A percentile compares a stretch with the other conserved stretches of the same genome.
phyloP scores from a whole-genome alignment of 92 coral and sea anemone species.

The Hydrozoanthus gracilis region DNA sequence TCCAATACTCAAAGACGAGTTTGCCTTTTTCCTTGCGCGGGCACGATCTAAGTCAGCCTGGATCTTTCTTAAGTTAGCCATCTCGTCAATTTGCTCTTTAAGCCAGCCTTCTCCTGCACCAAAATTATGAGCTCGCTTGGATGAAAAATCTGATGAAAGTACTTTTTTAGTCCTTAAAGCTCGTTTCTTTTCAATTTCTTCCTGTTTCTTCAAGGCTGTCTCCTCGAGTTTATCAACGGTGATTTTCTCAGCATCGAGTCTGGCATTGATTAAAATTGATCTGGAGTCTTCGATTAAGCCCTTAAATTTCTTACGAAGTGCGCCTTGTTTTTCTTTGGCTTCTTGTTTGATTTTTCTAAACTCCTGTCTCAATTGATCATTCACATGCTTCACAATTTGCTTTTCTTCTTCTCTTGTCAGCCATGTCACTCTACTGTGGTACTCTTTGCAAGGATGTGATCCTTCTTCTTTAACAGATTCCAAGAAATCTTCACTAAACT shows the following conservation, averaged over 20 bases:
- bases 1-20: slow-evolving; percentile 38
- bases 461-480: slow-evolving; percentile 24
- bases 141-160: not conserved
- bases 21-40: slow-evolving; percentile 68
- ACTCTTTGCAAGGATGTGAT: not conserved
- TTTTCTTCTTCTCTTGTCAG: slow-evolving; percentile 68
- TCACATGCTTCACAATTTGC: slow-evolving; percentile 70
- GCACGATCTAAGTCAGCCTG: slow-evolving; percentile 86
- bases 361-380: slow-evolving; percentile 76
- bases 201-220: slow-evolving; percentile 76
- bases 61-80: slow-evolving; percentile 77
- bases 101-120: slow-evolving; percentile 57
- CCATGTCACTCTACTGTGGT: not conserved
- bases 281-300: slow-evolving; percentile 62
- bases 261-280: slow-evolving; percentile 60
- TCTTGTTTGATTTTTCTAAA: slow-evolving; percentile 66
- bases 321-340: slow-evolving; percentile 63
- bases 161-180: slow-evolving; percentile 56
- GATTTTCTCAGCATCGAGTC: slow-evolving; percentile 72
- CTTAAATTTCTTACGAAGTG: slow-evolving; percentile 66
- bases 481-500: slow-evolving; percentile 30
- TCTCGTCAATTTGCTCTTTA: slow-evolving; percentile 55
- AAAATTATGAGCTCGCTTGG: slow-evolving; percentile 20
- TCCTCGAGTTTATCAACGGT: slow-evolving; percentile 71
- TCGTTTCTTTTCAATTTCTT: slow-evolving; percentile 61